Evolutionary conservation across 2,113 vertebrate genomes (phyloP).

Genomic region (Pungitius pungitius): DNA sequence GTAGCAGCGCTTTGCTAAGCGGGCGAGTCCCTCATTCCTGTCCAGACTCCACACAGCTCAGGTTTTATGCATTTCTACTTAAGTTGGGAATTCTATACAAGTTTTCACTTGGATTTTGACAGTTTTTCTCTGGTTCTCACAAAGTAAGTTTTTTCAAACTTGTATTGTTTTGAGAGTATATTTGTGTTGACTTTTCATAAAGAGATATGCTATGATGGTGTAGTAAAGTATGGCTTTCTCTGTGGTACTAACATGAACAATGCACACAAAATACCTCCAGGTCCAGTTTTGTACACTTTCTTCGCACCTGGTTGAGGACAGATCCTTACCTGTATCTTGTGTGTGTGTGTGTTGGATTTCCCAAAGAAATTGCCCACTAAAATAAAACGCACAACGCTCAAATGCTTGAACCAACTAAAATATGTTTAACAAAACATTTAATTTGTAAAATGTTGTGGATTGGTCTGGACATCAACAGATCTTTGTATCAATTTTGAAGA

Average conservation of each 20-base stretch:
- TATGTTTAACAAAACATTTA: not conserved
- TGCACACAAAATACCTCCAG: not conserved
- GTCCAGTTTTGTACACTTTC: not conserved
- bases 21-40: conserved; percentile 63
- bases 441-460: not conserved
- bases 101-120: conserved; percentile 34
- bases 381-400: not conserved
- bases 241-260: not conserved
- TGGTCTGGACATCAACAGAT: not conserved
- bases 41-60: conserved; percentile 36
- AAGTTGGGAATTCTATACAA: conserved; percentile 22
- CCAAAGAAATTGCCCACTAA: not conserved
- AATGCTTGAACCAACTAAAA: not conserved
- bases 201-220: not conserved
- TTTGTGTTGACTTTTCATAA: not conserved
- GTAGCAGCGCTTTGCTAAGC: conserved; percentile 42
- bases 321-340: not conserved
- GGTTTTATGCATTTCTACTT: conserved; percentile 23
- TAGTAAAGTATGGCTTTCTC: not conserved
- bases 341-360: not conserved
- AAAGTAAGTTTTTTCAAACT: conserved; percentile 54
- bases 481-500: not conserved
- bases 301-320: not conserved
- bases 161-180: not conserved
- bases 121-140: conserved; percentile 9